Conservation (phyloP, 37 sponge, comb jelly and placozoan genomes). For the Petrosia ficiformis region DNA sequence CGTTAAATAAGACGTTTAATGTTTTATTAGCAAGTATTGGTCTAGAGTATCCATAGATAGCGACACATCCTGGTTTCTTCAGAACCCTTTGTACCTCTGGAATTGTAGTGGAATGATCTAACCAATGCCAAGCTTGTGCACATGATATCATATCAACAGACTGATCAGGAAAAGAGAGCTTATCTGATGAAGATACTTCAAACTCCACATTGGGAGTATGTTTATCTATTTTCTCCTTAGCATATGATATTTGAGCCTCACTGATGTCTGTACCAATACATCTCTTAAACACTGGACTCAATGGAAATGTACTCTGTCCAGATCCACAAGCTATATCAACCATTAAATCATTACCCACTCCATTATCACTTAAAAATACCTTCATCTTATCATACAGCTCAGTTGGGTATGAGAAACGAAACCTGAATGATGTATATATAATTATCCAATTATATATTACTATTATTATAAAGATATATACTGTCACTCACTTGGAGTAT, state of each 20-base stretch:
- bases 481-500: too few relatives aligned
- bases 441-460: too few relatives aligned
- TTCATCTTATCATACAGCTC: slow-evolving; percentile 36
- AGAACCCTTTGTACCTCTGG: slow-evolving; percentile 52
- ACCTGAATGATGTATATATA: too few relatives aligned
- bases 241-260: slow-evolving; percentile 59
- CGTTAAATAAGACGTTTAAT: slow-evolving; percentile 13
- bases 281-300: slow-evolving; percentile 24
- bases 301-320: slow-evolving; percentile 65
- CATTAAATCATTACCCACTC: slow-evolving; percentile 18
- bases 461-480: too few relatives aligned
- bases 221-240: slow-evolving; percentile 5
- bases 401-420: slow-evolving; percentile 46
- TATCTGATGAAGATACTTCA: slow-evolving; percentile 31
- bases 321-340: slow-evolving; percentile 82
- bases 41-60: slow-evolving; percentile 78
- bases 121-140: slow-evolving; percentile 82
- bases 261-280: slow-evolving; percentile 73
- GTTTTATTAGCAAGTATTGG: slow-evolving; percentile 1
- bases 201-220: slow-evolving; percentile 39
- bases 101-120: slow-evolving; percentile 38
- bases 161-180: slow-evolving; percentile 14
- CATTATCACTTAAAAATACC: slow-evolving; percentile 23
- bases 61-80: slow-evolving; percentile 53
- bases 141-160: slow-evolving; percentile 64